These are phyloP conservation scores for Megalonaias nervosa DNA, from an alignment of 1,140 invertebrate species.

Conservation along the genomic window DNA sequence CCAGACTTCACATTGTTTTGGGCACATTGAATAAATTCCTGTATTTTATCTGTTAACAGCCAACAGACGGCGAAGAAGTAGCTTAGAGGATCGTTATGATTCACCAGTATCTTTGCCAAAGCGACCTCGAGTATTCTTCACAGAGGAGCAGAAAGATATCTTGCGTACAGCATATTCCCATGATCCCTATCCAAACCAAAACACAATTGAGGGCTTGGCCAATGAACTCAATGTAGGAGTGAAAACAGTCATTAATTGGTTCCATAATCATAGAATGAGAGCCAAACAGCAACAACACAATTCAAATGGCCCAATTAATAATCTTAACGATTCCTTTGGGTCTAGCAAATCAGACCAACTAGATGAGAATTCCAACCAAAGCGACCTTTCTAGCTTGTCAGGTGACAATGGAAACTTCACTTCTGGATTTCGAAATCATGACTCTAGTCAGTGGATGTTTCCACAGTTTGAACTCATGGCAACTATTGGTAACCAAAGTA, in stretches of 20 bases:
- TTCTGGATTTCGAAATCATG: conserved; percentile 46
- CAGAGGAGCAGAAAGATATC: conserved; percentile 98
- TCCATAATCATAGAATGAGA: conserved; percentile 99
- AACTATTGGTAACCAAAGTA: conserved; percentile 23
- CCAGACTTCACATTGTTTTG: no score
- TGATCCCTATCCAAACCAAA: conserved; percentile 96
- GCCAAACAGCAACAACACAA: conserved; percentile 80
- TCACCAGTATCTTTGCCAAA: conserved; percentile 60
- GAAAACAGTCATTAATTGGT: conserved; percentile 97
- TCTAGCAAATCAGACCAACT: conserved; percentile 51
- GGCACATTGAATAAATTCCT: no score
- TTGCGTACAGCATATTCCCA: conserved; percentile 92
- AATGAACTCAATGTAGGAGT: conserved; percentile 92
- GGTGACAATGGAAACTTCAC: conserved; percentile 50
- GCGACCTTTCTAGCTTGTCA: conserved; percentile 69
- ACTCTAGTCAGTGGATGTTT: conserved; percentile 67
- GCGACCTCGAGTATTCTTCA: conserved; percentile 88
- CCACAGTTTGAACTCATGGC: conserved; percentile 63
- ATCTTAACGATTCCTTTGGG: conserved; percentile 24
- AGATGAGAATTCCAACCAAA: conserved; percentile 67
- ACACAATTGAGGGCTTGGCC: conserved; percentile 95
- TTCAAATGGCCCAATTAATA: conserved; percentile 24
- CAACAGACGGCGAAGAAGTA: conserved; percentile 57
- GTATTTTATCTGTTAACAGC: conserved; percentile 41
- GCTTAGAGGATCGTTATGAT: conserved; percentile 62